Evolutionary conservation across 2,888 invertebrate genomes (phyloP).

Genomic region (Odontocerum albicorne): DNA sequence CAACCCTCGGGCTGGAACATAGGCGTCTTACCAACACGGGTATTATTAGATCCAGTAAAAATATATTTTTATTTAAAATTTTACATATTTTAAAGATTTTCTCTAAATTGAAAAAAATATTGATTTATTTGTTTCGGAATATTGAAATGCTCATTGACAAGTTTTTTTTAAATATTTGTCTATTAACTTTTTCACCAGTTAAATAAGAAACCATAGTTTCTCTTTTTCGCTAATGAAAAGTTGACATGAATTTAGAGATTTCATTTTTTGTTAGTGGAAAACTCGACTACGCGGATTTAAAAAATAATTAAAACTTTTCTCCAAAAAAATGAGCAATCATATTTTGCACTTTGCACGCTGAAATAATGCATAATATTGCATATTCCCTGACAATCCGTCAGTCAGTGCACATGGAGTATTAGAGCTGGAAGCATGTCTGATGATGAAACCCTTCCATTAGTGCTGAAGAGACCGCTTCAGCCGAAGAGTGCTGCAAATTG

Average conservation of each 20-base stretch:
- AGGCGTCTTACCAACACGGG: no score
- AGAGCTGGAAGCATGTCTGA: no score
- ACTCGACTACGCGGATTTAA: not conserved
- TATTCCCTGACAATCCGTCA: not conserved
- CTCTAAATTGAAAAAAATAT: no score
- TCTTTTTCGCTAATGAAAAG: no score
- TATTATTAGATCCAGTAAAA: no score
- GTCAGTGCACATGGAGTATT: no score
- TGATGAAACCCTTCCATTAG: constrained; percentile 9
- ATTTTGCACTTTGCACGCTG: not conserved
- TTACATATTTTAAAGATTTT: no score
- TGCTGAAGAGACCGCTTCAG: not conserved
- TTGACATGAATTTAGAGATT: constrained; percentile 7
- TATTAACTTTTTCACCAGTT: no score
- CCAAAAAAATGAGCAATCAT: not conserved
- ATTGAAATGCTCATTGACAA: not conserved
- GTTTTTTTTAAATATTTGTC: not conserved
- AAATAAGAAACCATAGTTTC: no score
- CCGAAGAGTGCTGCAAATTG: constrained; percentile 7
- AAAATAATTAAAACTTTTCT: not conserved
- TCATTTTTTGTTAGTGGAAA: not conserved
- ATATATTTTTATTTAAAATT: no score
- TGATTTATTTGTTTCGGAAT: not conserved
- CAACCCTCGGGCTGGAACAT: no score
- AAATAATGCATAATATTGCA: not conserved